Conservation (phyloP, 2,888 invertebrate species). For the Pediacus dermestoides region DNA sequence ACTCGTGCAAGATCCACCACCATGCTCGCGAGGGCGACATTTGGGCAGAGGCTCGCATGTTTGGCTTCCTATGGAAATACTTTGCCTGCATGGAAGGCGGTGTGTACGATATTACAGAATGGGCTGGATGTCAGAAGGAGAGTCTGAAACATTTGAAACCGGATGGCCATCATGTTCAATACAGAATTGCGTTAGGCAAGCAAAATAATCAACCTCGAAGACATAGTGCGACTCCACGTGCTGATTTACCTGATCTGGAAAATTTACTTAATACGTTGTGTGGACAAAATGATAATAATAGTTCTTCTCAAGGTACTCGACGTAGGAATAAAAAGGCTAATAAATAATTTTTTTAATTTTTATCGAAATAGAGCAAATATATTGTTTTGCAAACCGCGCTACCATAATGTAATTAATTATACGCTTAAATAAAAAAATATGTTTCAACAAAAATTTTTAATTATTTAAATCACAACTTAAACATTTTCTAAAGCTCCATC, state of each 20-base stretch:
- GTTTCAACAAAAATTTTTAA: constrained; percentile 21
- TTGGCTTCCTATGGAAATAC: constrained; percentile 91
- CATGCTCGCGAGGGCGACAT: constrained; percentile 93
- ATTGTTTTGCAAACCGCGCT: constrained; percentile 15
- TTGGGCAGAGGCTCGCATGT: constrained; percentile 86
- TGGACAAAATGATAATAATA: constrained; percentile 57
- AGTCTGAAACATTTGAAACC: constrained; percentile 79
- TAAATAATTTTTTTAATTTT: too few species aligned
- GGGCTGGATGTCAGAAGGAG: constrained; percentile 90
- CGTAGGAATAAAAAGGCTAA: constrained; percentile 42
- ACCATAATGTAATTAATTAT: constrained; percentile 20
- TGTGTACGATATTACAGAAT: constrained; percentile 94
- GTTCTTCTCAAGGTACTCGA: constrained; percentile 35
- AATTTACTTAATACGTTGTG: constrained; percentile 79
- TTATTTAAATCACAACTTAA: background rate
- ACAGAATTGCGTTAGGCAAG: constrained; percentile 72
- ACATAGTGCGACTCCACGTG: constrained; percentile 41
- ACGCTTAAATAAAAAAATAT: constrained; percentile 31
- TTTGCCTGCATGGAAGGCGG: constrained; percentile 95
- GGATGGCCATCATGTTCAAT: constrained; percentile 88
- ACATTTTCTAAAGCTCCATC: constrained; percentile 70
- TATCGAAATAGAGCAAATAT: too few species aligned
- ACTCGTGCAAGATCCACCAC: constrained; percentile 84
- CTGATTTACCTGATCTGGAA: constrained; percentile 73
- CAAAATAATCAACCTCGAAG: constrained; percentile 46